Conservation (phyloP, 1,140 invertebrate genomes). For the Brevipalpus yothersi region DNA sequence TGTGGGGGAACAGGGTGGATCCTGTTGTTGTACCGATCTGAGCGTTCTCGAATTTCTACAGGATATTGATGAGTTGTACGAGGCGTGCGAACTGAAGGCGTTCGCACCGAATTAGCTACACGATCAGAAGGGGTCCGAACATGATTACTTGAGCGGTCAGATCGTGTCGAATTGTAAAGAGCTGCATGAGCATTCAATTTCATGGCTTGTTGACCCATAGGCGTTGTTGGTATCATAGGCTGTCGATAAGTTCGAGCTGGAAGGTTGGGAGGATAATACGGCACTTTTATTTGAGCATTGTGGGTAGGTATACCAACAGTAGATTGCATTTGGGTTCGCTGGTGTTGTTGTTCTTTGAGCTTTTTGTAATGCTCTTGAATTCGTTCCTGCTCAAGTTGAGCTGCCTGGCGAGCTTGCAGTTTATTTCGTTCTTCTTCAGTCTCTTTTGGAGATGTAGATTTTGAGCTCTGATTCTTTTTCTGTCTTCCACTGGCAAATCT, state of each 20-base stretch:
- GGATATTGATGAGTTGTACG: background rate
- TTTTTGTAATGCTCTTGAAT: constrained; percentile 24
- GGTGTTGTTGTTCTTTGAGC: constrained; percentile 18
- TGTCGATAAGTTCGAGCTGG: background rate
- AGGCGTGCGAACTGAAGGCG: background rate
- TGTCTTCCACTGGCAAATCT: constrained; percentile 8
- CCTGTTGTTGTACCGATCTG: background rate
- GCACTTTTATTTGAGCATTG: background rate
- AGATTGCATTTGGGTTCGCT: background rate
- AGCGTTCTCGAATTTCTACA: background rate
- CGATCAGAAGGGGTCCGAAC: background rate
- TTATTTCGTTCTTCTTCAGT: constrained; percentile 1
- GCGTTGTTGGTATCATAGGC: background rate
- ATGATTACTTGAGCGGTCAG: background rate
- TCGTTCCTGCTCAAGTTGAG: constrained; percentile 12
- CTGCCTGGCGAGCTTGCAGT: constrained; percentile 1
- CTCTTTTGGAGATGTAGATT: background rate
- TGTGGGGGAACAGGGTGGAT: background rate
- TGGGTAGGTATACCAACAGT: background rate
- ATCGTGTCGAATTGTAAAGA: background rate
- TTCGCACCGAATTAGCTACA: background rate
- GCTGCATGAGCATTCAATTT: background rate
- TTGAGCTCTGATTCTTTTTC: background rate
- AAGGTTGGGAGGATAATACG: background rate
- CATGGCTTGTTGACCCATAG: background rate